Percentiles rank a stretch among this genome's conserved stretches.
phyloP scores from a whole-genome alignment of 2,797 vertebrate species.

The Dromococcyx pavoninus region DNA sequence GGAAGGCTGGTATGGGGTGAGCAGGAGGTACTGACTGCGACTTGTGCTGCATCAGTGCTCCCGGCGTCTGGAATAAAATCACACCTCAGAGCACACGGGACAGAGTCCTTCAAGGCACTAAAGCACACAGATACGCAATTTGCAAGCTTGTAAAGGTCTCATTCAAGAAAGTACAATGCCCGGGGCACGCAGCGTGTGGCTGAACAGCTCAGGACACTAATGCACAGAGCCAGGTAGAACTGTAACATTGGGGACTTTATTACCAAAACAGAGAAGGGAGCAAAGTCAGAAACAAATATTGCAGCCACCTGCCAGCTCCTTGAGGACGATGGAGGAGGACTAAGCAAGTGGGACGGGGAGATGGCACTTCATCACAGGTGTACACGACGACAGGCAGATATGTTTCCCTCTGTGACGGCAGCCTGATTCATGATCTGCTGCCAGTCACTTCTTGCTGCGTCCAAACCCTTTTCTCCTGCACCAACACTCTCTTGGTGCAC shows the following conservation, averaged over 20 bases:
- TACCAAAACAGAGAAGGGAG: not conserved
- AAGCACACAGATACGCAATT: not conserved
- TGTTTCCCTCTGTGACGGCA: not conserved
- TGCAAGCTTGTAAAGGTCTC: not conserved
- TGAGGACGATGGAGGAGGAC: not conserved
- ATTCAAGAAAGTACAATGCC: not conserved
- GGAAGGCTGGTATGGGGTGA: not conserved
- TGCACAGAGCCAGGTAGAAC: not conserved
- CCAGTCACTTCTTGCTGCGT: not conserved
- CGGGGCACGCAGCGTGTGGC: rapidly evolving
- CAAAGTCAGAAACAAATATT: not conserved
- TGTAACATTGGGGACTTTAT: not conserved
- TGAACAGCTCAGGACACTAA: not conserved
- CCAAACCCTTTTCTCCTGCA: not conserved
- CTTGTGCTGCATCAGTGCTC: not conserved
- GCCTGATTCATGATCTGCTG: not conserved
- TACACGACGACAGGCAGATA: not conserved
- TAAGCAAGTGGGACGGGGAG: not conserved
- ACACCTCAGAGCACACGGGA: not conserved
- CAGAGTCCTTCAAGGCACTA: not conserved
- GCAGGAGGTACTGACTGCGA: not conserved
- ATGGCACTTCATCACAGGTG: not conserved
- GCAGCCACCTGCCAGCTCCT: not conserved
- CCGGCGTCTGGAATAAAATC: not conserved
- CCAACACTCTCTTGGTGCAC: not conserved